Evolutionary conservation across 2,797 vertebrate species (phyloP), one percentile per base, ranked within the genome.

Genomic region (Pangasius mekongensis): DNA sequence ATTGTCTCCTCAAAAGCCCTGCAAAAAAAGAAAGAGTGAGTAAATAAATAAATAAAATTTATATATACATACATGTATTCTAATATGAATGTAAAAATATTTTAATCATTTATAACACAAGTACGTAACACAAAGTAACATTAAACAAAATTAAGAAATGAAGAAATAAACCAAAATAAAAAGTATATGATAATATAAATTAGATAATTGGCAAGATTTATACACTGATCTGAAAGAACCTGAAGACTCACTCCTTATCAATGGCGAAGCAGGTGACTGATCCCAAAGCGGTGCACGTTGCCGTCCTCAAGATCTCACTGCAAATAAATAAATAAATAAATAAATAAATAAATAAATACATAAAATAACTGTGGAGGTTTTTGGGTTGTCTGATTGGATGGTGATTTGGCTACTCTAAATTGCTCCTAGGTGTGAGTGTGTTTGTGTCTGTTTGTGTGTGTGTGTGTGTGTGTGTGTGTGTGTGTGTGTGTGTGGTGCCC

Each of bases 1-100:
- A 97, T 97, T 0, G 96, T 96, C 91, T 97, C 96, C 85, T 96
- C 96, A 92, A 97, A 97, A 43, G 97, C 95, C 89, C 96, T 97
- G 89, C 14, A 83, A 84, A 43, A 43, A 43, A 43, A 43, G 2
- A 36, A n/a, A n/a, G n/a, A n/a, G n/a, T n/a, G n/a, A n/a, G n/a
- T n/a, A 3, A 43, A 5, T 43, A 43, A 43, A 6, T 43, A 39
- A 39, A 43, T 7, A 62, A 47, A 39, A 39, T 39, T 3, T 3
- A 39, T 39, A 39, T 7, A 43, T 33, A 30, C 5, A 30, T 67
- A 27, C 3, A 27, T 11, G 24, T 27, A 8, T 27, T 64, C 24
- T 27, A 64, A 64, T n/a, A 64, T 64, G n/a, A 64, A 2, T 56
- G 54, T 56, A 56, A 58, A 58, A 58, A 58, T 58, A 58, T 58